Base-by-base conservation (phyloP, 92 coral and sea anemone genomes). In the Porites rus region DNA sequence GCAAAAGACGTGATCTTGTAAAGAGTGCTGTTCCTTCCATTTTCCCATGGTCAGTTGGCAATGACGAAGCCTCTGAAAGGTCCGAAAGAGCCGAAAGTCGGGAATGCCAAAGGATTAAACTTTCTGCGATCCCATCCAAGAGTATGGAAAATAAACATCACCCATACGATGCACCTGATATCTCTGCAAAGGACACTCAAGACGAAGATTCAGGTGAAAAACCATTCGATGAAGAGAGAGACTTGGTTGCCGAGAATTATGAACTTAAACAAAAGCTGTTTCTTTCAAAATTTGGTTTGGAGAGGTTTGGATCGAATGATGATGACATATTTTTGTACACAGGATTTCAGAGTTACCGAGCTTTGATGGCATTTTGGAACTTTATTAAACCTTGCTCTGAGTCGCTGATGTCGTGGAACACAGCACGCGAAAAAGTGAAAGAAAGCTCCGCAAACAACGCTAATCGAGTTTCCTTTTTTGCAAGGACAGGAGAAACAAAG, bases 351-450 rank as follows among this genome's bases (percentile, higher is more conserved):
- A 81, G 56, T 65, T 88, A 88, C 66, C 16, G 43, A 22, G 65
- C 74, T 50, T 68, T 82, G 50, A 82, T 28, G 12, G 91, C 88
- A 75, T 75, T 75, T 75, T 82, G 83, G 84, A 69, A 88, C 63
- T 88, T 72, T 12, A 59, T 76, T 18, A 72, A 82, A 65, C 91
- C 83, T 1, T 4, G 80, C 17, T 56, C 50, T 7, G 87, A 59
- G 71, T 75, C 65, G 14, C 61, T 88, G 10, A 43, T 82, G 10
- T 66, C 69, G n/a, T 82, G 81, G 81, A 88, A 82, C 60, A 19
- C 22, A 17, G 91, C 88, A 51, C 78, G 84, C 12, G 52, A 20
- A 7, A 82, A 81, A 20, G 63, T 62, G 16, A 70, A 88, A 38
- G 65, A 59, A 65, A 28, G 74, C 12, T 52, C 38, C 4, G 28